Evolutionary conservation across 2,888 invertebrate species (phyloP), one percentile per base, ranked within the genome.

Genomic region (Agelastica alni): DNA sequence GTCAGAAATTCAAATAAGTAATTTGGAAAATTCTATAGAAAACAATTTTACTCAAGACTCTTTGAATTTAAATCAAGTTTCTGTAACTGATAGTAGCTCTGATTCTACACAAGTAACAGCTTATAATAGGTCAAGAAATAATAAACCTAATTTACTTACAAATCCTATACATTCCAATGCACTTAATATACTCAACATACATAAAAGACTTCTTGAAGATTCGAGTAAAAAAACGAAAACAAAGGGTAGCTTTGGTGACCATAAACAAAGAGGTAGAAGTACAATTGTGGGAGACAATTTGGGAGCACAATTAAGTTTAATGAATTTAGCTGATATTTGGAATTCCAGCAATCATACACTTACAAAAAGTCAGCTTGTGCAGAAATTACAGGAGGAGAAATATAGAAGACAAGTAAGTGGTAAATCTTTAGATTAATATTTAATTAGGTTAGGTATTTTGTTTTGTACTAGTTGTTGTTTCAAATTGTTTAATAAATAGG

Each of bases 311-410:
- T 48, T 64, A n/a, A 63, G 62, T 6, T 55, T 67, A 14, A 34
- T 67, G 28, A 81, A 86, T 65, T 78, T 88, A 55, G 83, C 85
- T 32, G 85, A 87, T 65, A 77, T 88, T 46, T 88, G 87, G 88
- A 83, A 57, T 34, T 39, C 54, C 10, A 57, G 55, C 45, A 39
- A 39, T 13, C 36, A 51, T 1, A 56, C 54, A 14, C 61, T 60
- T 3, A 59, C 54, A 37, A 37, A 59, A 10, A 49, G 51, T n/a
- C 67, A 64, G 44, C 51, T 66, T 44, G 44, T 62, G 28, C 70
- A 77, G 22, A 85, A 84, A 68, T 74, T 90, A 2, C 87, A 90
- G 70, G 91, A 91, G 72, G 91, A 92, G 71, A 85, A 85, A 68
- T 77, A 89, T 30, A 82, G 89, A 54, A 79, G 92, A 68, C 86